Conservation (phyloP, 2,797 vertebrate species). For the Hylomyscus alleni region DNA sequence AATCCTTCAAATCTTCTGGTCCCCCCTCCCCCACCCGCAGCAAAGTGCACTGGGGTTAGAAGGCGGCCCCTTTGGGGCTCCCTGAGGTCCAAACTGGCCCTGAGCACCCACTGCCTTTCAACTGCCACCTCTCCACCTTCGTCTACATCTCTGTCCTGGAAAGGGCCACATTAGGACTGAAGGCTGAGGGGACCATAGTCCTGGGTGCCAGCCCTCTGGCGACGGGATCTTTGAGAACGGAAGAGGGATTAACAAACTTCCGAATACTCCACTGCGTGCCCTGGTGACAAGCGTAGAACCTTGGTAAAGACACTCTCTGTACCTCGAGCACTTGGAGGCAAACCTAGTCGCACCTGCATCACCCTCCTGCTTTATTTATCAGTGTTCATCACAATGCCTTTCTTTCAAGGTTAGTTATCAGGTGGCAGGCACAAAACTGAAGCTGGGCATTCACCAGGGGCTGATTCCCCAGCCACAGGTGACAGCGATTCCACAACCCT, state of each 20-base stretch:
- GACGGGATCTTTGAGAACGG: rapidly evolving
- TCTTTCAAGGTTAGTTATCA: background rate
- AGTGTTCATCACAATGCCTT: too few species aligned
- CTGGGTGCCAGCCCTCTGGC: background rate
- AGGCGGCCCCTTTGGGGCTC: rapidly evolving
- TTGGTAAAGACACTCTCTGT: background rate
- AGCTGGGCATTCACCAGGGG: background rate
- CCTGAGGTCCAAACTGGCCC: background rate
- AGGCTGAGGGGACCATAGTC: background rate
- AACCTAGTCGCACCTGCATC: background rate
- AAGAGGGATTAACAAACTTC: background rate
- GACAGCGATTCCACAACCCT: background rate
- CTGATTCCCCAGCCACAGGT: rapidly evolving
- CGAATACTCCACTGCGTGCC: rapidly evolving
- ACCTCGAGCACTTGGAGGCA: background rate
- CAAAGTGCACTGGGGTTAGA: rapidly evolving
- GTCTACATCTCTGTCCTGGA: background rate
- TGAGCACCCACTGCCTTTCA: background rate
- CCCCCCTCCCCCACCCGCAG: background rate
- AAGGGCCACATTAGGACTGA: too few species aligned
- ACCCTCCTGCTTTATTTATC: background rate
- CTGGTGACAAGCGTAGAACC: background rate
- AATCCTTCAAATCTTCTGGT: background rate
- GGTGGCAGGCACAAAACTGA: background rate
- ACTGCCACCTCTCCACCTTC: too few species aligned